phyloP scores from a whole-genome alignment of 64 coral and sea anemone genomes.

The Anthopleura sola region DNA sequence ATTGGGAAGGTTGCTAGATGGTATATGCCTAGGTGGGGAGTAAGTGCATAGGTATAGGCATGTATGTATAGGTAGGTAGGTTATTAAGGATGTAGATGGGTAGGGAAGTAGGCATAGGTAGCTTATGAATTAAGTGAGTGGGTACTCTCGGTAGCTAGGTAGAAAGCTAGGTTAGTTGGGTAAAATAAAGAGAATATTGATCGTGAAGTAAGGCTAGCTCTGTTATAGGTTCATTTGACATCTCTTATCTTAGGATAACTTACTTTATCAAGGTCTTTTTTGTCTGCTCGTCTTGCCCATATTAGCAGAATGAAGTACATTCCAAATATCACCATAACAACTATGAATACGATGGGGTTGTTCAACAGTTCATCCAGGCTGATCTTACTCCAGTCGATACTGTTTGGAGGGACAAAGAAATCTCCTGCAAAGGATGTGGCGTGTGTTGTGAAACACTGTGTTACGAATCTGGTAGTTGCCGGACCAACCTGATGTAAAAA shows the following conservation, averaged over 20 bases:
- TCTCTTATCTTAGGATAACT: neutral
- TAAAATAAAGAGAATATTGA: no score
- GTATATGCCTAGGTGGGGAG: no score
- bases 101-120: no score
- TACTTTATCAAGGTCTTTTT: constrained; percentile 92
- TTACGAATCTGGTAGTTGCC: constrained; percentile 37
- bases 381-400: constrained; percentile 89
- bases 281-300: constrained; percentile 89
- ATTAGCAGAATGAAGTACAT: constrained; percentile 79
- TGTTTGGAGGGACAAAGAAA: constrained; percentile 95
- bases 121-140: no score
- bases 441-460: constrained; percentile 76
- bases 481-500: constrained; percentile 65
- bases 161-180: no score
- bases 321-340: constrained; percentile 91
- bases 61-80: no score
- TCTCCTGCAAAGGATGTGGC: constrained; percentile 89
- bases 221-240: no score
- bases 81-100: no score
- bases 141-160: no score
- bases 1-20: no score
- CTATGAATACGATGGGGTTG: constrained; percentile 85
- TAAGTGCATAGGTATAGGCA: no score
- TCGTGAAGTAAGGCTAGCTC: no score
- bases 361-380: constrained; percentile 78